These are phyloP conservation scores for Chymomyza costata DNA, from an alignment of 1,140 invertebrate species.

Conservation along the genomic window DNA sequence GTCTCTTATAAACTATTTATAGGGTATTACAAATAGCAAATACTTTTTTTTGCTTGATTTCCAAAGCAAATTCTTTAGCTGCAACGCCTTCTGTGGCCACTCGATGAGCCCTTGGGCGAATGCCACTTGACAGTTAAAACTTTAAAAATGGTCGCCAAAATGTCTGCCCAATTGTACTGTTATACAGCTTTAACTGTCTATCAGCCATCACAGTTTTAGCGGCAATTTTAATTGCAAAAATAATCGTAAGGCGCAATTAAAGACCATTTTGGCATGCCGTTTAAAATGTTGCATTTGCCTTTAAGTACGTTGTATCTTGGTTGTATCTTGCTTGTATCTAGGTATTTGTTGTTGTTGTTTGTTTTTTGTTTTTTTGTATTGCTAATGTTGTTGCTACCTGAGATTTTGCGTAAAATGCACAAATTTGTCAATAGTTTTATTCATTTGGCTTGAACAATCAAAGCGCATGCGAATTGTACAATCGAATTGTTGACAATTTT, in stretches of 20 bases:
- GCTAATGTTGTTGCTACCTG: conserved; percentile 12
- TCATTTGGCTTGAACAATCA: conserved; percentile 33
- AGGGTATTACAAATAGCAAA: too few relatives aligned
- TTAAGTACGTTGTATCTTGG: conserved; percentile 51
- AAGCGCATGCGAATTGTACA: conserved; percentile 50
- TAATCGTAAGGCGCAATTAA: conserved; percentile 43
- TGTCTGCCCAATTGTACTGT: background rate
- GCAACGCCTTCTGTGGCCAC: too few relatives aligned
- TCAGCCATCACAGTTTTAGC: conserved; percentile 16
- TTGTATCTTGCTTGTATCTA: conserved; percentile 18
- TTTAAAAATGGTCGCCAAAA: too few relatives aligned
- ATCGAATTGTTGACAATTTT: conserved; percentile 55
- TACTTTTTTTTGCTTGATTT: too few relatives aligned
- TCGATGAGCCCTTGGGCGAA: too few relatives aligned
- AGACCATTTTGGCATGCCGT: conserved; percentile 11
- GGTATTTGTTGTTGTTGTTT: background rate
- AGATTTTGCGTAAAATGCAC: conserved; percentile 47
- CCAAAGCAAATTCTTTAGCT: too few relatives aligned
- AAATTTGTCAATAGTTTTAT: conserved; percentile 55
- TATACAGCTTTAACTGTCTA: too few relatives aligned
- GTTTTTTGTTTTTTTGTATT: conserved; percentile 8
- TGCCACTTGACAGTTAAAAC: too few relatives aligned
- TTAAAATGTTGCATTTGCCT: conserved; percentile 39
- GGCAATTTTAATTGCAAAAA: conserved; percentile 46
- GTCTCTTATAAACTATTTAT: too few relatives aligned